Conservation (phyloP, 2,113 vertebrate genomes). For the Caranx melampygus region DNA sequence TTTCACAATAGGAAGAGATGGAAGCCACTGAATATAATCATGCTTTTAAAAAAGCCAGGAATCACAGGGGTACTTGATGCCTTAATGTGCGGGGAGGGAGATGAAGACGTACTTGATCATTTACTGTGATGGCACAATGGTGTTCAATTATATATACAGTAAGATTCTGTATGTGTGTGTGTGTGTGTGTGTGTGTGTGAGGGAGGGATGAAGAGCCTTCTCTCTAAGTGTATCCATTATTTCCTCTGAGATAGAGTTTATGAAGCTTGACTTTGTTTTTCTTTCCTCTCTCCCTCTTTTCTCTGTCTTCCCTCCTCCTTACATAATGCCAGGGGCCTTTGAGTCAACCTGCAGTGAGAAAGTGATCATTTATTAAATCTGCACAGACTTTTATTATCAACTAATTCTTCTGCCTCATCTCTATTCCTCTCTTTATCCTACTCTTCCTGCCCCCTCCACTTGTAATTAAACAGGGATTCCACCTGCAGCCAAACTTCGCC, state of each 20-base stretch:
- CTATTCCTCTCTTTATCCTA: conserved; percentile 65
- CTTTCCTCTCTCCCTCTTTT: conserved; percentile 27
- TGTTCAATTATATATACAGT: conserved; percentile 38
- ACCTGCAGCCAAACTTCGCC: conserved; percentile 74
- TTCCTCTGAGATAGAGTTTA: conserved; percentile 31
- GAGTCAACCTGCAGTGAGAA: conserved; percentile 61
- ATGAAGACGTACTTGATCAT: conserved; percentile 44
- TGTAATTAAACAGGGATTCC: conserved; percentile 78
- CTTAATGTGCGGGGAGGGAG: conserved; percentile 62
- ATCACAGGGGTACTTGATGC: conserved; percentile 67
- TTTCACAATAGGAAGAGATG: conserved; percentile 65
- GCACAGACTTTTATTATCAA: conserved; percentile 77
- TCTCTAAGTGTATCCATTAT: not conserved
- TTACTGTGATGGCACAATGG: conserved; percentile 40
- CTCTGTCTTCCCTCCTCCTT: conserved; percentile 21
- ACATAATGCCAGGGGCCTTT: conserved; percentile 42
- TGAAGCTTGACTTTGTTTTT: conserved; percentile 51
- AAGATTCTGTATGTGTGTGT: not conserved
- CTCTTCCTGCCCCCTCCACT: conserved; percentile 54
- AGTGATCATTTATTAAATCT: conserved; percentile 76
- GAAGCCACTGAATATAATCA: conserved; percentile 67
- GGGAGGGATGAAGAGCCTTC: not conserved
- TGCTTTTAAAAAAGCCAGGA: conserved; percentile 70
- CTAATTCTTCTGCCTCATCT: conserved; percentile 75
- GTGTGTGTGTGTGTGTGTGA: conserved; percentile 1